Evolutionary conservation across 2,888 invertebrate species (phyloP), one percentile per base, ranked within the genome.

Genomic region (Chymomyza caudatula): DNA sequence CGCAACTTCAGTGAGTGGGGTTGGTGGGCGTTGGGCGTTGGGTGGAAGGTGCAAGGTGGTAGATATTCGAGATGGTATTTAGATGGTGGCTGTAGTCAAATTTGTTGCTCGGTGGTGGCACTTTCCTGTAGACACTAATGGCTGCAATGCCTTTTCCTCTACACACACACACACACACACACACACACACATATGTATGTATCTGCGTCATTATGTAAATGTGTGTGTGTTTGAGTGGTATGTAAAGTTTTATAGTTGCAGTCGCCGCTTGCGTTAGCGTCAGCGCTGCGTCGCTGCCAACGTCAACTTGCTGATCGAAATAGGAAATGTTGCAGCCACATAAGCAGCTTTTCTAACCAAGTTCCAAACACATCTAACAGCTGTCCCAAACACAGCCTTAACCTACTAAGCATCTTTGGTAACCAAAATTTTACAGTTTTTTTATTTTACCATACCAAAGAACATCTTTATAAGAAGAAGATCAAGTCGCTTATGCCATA

Each of bases 141-240:
- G 19, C 8, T 47, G 56, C 19, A 64, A 61, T 63, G 29, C 51
- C 37, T 68, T 60, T 60, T 67, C n/a, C n/a, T n/a, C n/a, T n/a
- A n/a, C n/a, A n/a, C 44, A 61, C 44, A 37, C 54, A 65, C 71
- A 67, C 64, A 63, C 67, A 62, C 59, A 57, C 60, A 51, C 65
- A 56, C 60, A 54, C 60, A 49, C 37, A n/a, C 43, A 42, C 51
- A 19, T n/a, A 47, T 52, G 37, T 58, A 53, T 56, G 56, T 49
- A 22, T 44, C 20, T 56, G 59, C 59, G 59, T 54, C 44, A 60
- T 8, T 15, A 13, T 44, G 44, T 44, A 3, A 5, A 5, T 19
- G 19, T 19, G 8, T 17, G 47, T 47, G 47, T 17, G 47, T 19
- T n/a, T 47, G 6, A 4, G 29, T 4, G 29, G 29, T 15, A 17